phyloP scores from a whole-genome alignment of 92 coral and sea anemone genomes.

The Heliopora coerulea region DNA sequence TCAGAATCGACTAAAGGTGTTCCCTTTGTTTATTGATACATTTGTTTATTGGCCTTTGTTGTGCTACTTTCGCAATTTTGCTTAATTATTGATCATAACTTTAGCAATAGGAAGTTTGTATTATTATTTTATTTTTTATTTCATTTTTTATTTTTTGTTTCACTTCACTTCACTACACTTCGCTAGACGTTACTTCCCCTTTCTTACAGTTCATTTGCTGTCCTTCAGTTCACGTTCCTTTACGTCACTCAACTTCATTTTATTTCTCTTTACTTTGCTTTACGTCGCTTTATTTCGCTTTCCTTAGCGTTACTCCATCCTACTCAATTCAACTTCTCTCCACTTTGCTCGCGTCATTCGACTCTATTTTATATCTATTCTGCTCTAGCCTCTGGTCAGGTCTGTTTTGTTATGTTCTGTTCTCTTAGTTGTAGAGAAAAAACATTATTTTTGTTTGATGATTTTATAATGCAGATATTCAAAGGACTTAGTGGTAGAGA shows the following conservation, averaged over 20 bases:
- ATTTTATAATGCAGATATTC: constrained; percentile 60
- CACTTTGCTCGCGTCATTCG: no score
- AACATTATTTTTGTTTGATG: background rate
- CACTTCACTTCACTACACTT: no score
- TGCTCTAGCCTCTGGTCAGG: background rate
- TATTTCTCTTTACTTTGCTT: background rate
- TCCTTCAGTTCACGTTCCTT: no score
- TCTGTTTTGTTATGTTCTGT: background rate
- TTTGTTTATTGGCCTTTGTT: background rate
- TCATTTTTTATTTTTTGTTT: no score
- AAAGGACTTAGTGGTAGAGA: constrained; percentile 57
- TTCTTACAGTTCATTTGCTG: no score
- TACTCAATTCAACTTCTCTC: background rate
- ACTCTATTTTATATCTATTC: background rate
- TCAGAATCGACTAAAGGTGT: constrained; percentile 74
- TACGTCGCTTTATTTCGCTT: background rate
- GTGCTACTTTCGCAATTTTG: no score
- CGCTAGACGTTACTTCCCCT: no score
- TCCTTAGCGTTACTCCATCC: background rate
- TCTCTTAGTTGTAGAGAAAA: background rate
- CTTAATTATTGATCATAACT: no score
- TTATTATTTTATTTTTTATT: no score
- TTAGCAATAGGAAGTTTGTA: no score
- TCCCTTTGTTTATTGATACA: no score
- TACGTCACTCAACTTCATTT: background rate